Conservation (phyloP, 2,888 invertebrate genomes). For the Gasteruption jaculator region DNA sequence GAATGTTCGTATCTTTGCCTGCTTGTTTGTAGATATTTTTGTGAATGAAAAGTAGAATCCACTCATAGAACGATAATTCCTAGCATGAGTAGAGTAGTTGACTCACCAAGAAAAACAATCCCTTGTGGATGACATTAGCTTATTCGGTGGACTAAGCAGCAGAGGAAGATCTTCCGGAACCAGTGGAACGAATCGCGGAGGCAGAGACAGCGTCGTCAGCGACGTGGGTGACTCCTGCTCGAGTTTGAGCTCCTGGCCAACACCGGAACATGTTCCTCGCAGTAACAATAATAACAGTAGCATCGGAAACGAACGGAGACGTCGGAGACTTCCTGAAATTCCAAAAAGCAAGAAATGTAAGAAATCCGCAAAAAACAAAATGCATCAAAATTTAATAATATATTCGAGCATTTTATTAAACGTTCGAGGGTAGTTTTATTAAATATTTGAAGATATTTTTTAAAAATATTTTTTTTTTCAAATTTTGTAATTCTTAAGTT, state of each 20-base stretch:
- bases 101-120: no score
- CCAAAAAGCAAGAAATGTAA: slow-evolving; percentile 85
- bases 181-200: slow-evolving; percentile 31
- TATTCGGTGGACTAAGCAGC: slow-evolving; percentile 48
- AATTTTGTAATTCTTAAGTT: not conserved
- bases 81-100: no score
- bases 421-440: slow-evolving; percentile 16
- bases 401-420: slow-evolving; percentile 20
- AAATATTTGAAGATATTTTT: slow-evolving; percentile 6
- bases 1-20: no score
- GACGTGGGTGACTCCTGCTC: slow-evolving; percentile 46
- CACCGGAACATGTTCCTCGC: slow-evolving; percentile 42
- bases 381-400: no score
- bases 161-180: slow-evolving; percentile 39
- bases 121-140: slow-evolving; percentile 46
- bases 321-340: slow-evolving; percentile 84
- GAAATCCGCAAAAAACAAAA: no score
- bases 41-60: no score
- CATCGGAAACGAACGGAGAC: slow-evolving; percentile 60
- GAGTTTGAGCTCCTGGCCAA: slow-evolving; percentile 45
- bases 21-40: no score
- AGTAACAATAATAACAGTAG: slow-evolving; percentile 1
- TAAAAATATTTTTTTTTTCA: not conserved
- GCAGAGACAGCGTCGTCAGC: slow-evolving; percentile 46
- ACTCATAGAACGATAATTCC: no score